Conservation (phyloP, 2,888 invertebrate species). For the Odontocolon sp. region DNA sequence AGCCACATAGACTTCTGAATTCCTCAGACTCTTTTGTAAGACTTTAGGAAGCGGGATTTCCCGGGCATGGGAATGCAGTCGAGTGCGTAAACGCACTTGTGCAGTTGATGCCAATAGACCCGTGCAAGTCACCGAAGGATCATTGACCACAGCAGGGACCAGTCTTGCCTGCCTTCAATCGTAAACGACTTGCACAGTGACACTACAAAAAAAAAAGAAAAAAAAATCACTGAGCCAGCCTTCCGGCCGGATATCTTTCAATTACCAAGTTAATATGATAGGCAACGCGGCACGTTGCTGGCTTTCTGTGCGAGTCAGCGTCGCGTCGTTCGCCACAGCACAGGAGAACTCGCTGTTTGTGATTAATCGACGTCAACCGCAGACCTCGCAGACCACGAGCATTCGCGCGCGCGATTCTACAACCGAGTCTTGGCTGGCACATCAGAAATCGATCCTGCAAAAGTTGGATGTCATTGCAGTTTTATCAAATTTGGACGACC, state of each 20-base stretch:
- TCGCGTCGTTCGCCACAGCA: conserved; percentile 78
- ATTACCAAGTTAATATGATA: conserved; percentile 80
- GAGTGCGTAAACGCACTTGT: conserved; percentile 63
- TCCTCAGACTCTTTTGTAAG: conserved; percentile 4
- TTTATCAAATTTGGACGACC: background rate
- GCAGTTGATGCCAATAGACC: no score
- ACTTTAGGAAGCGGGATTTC: background rate
- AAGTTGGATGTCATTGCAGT: conserved; percentile 15
- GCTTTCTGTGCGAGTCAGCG: conserved; percentile 78
- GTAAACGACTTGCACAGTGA: conserved; percentile 68
- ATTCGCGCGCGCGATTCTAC: background rate
- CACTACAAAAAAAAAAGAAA: conserved; percentile 70
- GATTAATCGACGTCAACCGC: conserved; percentile 81
- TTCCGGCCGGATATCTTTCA: conserved; percentile 80
- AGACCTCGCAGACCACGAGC: conserved; percentile 68
- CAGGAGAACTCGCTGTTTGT: conserved; percentile 65
- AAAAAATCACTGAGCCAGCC: conserved; percentile 74
- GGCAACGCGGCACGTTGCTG: conserved; percentile 66
- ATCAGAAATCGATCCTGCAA: conserved; percentile 14
- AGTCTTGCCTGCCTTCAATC: conserved; percentile 2
- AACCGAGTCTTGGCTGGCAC: conserved; percentile 7
- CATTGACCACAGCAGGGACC: conserved; percentile 72
- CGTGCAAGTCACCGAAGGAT: conserved; percentile 78
- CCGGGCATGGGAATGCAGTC: conserved; percentile 59
- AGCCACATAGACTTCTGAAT: no score